Base-by-base conservation (phyloP, 2,797 vertebrate genomes). In the Hippopotamyrus pictus region DNA sequence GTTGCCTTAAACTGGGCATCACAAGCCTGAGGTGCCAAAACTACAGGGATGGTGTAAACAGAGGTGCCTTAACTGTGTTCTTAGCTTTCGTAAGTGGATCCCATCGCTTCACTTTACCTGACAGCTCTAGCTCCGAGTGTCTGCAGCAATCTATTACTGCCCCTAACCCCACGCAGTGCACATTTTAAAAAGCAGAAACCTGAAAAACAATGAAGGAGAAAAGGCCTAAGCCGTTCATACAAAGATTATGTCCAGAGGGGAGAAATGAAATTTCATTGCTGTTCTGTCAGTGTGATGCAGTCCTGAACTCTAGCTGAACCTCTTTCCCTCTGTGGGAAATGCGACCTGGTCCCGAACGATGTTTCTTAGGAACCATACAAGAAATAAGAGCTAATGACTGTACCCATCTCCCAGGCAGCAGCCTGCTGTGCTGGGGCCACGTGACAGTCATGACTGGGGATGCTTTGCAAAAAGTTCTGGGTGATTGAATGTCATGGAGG, bases 291-390 rank as follows among this genome's bases (percentile, higher is more conserved):
- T 54, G 25, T 37, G 73, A 83, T 44, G 37, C 44, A 88, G 69
- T 4, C 25, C 51, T 82, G 88, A 88, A 83, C 69, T 88, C 73
- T n/a, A 46, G 29, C 9, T 88, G 88, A 88, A 88, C 65, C 50
- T 11, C 46, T 19, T 46, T 41, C 59, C 59, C 6, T 88, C 11
- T 37, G 41, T 37, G 85, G 57, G 46, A 14, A 44, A 22, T 25
- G 37, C 17, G 33, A 41, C 33, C 33, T 19, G 48, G 8, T 22
- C 53, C 86, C 0, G 17, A 44, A 44, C 9, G 53, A n/a, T 46
- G 29, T 29, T 19, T 11, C 86, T n/a, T 25, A 62, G 54, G 54
- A 87, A 41, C 19, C 37, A 1, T 29, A 69, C 3, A n/a, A 29
- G 17, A 62, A 22, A 25, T 69, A 48, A 48, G 41, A 48, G 57